These are phyloP conservation scores for Agrotis ipsilon DNA, from an alignment of 2,888 invertebrate species.

Conservation along the genomic window DNA sequence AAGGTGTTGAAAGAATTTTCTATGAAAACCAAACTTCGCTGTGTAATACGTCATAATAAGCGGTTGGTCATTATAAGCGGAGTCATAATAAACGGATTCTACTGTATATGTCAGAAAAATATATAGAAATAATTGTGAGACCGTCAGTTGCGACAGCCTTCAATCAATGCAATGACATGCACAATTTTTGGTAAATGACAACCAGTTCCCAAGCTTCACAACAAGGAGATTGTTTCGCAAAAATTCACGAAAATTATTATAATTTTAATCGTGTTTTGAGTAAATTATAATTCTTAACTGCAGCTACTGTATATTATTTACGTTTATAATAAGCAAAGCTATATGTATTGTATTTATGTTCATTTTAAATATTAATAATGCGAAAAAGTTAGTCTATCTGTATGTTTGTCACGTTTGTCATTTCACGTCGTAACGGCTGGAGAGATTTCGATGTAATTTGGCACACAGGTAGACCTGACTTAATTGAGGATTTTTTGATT, in stretches of 20 bases:
- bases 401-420: neutral
- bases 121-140: slow-evolving; percentile 30
- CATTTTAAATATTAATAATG: neutral
- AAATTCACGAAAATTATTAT: slow-evolving; percentile 19
- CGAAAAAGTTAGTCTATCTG: neutral
- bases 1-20: too few relatives aligned
- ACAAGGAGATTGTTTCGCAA: slow-evolving; percentile 38
- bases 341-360: neutral
- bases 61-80: too few relatives aligned
- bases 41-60: too few relatives aligned
- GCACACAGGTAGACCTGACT: neutral
- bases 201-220: slow-evolving; percentile 52
- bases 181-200: slow-evolving; percentile 61
- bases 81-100: too few relatives aligned
- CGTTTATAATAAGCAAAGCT: neutral
- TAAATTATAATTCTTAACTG: slow-evolving; percentile 4
- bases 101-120: too few relatives aligned
- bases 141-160: slow-evolving; percentile 41
- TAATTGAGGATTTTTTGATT: neutral
- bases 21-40: too few relatives aligned
- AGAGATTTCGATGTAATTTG: neutral
- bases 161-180: slow-evolving; percentile 45
- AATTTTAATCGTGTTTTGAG: slow-evolving; percentile 29
- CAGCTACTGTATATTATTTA: neutral
- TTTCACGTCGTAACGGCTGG: neutral